phyloP scores from a whole-genome alignment of 2,888 invertebrate species.

The Metopia argyrocephala region DNA sequence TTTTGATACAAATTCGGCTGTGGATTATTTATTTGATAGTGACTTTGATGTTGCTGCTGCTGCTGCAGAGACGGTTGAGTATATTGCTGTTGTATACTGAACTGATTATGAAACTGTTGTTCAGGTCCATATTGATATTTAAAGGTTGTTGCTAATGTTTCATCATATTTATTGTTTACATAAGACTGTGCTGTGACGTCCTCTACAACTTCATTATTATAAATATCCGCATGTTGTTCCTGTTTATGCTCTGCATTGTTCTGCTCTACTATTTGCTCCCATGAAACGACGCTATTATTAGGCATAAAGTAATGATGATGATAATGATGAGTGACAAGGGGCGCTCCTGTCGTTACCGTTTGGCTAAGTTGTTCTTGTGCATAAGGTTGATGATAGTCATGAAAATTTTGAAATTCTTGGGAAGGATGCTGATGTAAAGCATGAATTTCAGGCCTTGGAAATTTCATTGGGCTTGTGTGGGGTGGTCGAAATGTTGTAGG shows the following conservation, averaged over 20 bases:
- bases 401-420: constrained; percentile 31
- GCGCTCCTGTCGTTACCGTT: constrained; percentile 25
- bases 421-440: constrained; percentile 50
- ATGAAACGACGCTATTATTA: constrained; percentile 43
- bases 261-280: constrained; percentile 28
- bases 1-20: constrained; percentile 19
- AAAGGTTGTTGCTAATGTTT: constrained; percentile 35
- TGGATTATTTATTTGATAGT: constrained; percentile 20
- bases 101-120: neutral
- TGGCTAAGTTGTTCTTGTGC: constrained; percentile 37
- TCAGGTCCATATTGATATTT: constrained; percentile 15
- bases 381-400: constrained; percentile 24
- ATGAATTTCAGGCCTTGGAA: constrained; percentile 67
- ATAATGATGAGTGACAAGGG: constrained; percentile 75
- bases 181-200: constrained; percentile 37
- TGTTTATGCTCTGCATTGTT: constrained; percentile 50
- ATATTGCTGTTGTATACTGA: neutral
- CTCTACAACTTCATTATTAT: constrained; percentile 49
- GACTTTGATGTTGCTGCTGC: neutral
- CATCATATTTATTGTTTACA: constrained; percentile 57
- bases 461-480: constrained; percentile 71
- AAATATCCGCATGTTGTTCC: constrained; percentile 7
- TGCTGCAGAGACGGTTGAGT: neutral
- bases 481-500: constrained; percentile 75
- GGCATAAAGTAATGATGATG: constrained; percentile 78